Evolutionary conservation across 1,140 invertebrate species (phyloP).

Genomic region (Galleria mellonella): DNA sequence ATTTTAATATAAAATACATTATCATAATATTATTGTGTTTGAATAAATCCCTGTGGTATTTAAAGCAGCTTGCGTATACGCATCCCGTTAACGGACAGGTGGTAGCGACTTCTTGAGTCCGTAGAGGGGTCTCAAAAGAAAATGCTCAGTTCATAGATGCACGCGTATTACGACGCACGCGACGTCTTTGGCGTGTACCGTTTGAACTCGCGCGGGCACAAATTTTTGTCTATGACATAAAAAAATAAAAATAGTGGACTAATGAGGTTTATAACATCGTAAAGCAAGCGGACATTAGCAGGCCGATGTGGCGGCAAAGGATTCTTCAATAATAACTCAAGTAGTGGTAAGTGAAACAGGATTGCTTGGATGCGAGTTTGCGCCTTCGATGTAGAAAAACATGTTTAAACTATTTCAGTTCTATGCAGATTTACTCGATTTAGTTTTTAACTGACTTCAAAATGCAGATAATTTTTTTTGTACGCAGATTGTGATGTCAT

Average conservation of each 20-base stretch:
- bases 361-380: slow-evolving; percentile 15
- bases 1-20: too few species aligned
- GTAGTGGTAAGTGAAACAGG: slow-evolving; percentile 31
- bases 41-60: slow-evolving; percentile 2
- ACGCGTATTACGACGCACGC: slow-evolving; percentile 30
- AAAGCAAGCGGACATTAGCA: slow-evolving; percentile 1
- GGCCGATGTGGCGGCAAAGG: slow-evolving; percentile 12
- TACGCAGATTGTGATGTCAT: too few species aligned
- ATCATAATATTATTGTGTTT: too few species aligned
- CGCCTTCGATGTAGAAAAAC: slow-evolving; percentile 11
- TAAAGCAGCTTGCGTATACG: slow-evolving; percentile 12
- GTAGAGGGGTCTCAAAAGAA: slow-evolving; percentile 27
- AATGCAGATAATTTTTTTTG: too few species aligned
- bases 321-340: slow-evolving; percentile 17
- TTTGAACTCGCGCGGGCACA: slow-evolving; percentile 24
- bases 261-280: slow-evolving; percentile 6
- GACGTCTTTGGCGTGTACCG: slow-evolving; percentile 14
- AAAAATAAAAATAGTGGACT: slow-evolving; percentile 12
- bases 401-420: slow-evolving; percentile 10
- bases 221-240: slow-evolving; percentile 22
- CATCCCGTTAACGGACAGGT: slow-evolving; percentile 36
- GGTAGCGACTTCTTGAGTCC: slow-evolving; percentile 16
- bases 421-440: too few species aligned
- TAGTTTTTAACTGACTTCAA: too few species aligned
- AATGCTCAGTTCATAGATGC: slow-evolving; percentile 45